A percentile compares a stretch with the other conserved stretches of the same genome.
These are phyloP conservation scores for Gymnoscopelus braueri DNA, from an alignment of 2,797 vertebrate species.

Conservation along the genomic window DNA sequence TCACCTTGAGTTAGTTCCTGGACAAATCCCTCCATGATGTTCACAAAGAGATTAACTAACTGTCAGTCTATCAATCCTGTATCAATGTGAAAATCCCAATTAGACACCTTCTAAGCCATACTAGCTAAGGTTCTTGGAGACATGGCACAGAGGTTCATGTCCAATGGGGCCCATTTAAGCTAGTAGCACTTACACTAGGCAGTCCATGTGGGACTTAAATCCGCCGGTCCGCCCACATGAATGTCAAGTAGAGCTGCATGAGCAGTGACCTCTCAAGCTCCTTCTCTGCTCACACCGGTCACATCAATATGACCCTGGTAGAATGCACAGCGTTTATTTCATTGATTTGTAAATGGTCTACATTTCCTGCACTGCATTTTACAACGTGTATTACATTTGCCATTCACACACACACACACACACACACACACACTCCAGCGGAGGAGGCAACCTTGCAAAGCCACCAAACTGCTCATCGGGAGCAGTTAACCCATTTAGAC, in stretches of 20 bases:
- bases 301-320: conserved; percentile 5
- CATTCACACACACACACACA: no score
- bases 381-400: no score
- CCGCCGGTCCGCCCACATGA: background rate
- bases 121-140: conserved; percentile 14
- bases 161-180: conserved; percentile 33
- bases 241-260: conserved; percentile 3
- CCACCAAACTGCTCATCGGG: no score
- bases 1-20: conserved; percentile 46
- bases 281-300: background rate
- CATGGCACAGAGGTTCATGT: conserved; percentile 19
- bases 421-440: no score
- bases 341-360: background rate
- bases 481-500: no score
- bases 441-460: no score
- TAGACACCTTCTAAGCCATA: conserved; percentile 23
- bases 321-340: background rate
- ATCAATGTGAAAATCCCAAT: conserved; percentile 47
- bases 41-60: conserved; percentile 38
- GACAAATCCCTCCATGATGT: conserved; percentile 34
- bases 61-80: conserved; percentile 27
- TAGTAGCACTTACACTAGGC: conserved; percentile 10
- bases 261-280: conserved; percentile 4
- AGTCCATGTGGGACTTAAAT: conserved; percentile 15
- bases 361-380: no score